A percentile compares a stretch with the other conserved stretches of the same genome.
Conservation (phyloP, 2,888 invertebrate species). For the Thera britannica region DNA sequence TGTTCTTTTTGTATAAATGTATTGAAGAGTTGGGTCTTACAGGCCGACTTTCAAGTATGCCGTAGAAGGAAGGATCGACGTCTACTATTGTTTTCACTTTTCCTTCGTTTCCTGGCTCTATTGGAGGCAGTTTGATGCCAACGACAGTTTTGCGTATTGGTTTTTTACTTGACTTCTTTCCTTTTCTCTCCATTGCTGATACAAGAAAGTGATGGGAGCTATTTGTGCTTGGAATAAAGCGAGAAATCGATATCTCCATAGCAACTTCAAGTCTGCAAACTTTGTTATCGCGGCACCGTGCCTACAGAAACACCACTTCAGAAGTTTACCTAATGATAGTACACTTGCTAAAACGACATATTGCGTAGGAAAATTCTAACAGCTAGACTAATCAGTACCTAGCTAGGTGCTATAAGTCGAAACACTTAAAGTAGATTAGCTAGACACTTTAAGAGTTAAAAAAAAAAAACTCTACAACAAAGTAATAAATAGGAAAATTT, state of each 20-base stretch:
- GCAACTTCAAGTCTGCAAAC: constrained; percentile 48
- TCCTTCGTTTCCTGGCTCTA: constrained; percentile 56
- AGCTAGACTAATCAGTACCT: no score
- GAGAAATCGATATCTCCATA: constrained; percentile 66
- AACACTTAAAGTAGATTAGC: no score
- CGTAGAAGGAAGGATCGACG: constrained; percentile 87
- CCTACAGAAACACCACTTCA: constrained; percentile 25
- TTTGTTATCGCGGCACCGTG: constrained; percentile 9
- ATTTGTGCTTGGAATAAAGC: neutral
- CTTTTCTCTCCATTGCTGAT: constrained; percentile 38
- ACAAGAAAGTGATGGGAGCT: neutral
- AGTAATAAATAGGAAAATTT: no score
- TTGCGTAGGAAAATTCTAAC: neutral
- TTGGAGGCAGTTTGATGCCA: constrained; percentile 72
- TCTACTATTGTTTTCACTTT: constrained; percentile 83
- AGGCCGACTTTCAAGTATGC: constrained; percentile 85
- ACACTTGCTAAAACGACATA: neutral
- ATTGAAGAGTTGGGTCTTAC: constrained; percentile 83
- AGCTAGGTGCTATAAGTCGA: no score
- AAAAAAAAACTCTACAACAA: no score
- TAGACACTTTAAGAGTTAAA: no score
- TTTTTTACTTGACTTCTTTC: constrained; percentile 55
- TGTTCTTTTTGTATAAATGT: constrained; percentile 81
- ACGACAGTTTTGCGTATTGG: constrained; percentile 58
- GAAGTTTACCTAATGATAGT: neutral